Conservation (phyloP, 2,797 vertebrate genomes). For the Liparis tanakae region DNA sequence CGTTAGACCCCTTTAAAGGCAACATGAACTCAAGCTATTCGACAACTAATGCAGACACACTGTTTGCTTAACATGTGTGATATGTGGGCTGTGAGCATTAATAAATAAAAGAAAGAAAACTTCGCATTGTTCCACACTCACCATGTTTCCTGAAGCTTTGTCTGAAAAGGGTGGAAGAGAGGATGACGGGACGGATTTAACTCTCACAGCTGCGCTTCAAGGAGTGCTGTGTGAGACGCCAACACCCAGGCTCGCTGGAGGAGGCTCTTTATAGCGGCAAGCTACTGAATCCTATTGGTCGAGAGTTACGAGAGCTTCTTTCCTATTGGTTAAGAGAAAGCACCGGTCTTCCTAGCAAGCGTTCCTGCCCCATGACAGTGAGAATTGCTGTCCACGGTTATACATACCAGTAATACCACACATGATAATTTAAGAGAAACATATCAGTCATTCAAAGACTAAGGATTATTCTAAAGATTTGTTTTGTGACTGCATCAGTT, state of each 20-base stretch:
- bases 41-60: neutral
- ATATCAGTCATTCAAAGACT: no score
- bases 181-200: neutral
- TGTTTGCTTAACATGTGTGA: neutral
- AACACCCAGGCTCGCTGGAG: fast-evolving
- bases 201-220: conserved; percentile 10
- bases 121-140: neutral
- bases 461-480: no score
- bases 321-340: neutral
- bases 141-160: neutral
- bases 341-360: neutral
- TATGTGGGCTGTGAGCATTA: neutral
- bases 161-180: no score
- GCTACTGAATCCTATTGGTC: neutral
- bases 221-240: neutral
- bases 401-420: neutral
- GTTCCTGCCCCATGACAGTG: neutral
- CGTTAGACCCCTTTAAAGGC: no score
- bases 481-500: neutral
- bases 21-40: no score
- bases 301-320: neutral
- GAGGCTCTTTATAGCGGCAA: neutral
- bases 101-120: neutral
- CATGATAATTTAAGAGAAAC: no score
- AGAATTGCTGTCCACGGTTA: neutral